A percentile compares a stretch with the other conserved stretches of the same genome.
Conservation (phyloP, 2,888 invertebrate genomes). For the Baccha elongata region DNA sequence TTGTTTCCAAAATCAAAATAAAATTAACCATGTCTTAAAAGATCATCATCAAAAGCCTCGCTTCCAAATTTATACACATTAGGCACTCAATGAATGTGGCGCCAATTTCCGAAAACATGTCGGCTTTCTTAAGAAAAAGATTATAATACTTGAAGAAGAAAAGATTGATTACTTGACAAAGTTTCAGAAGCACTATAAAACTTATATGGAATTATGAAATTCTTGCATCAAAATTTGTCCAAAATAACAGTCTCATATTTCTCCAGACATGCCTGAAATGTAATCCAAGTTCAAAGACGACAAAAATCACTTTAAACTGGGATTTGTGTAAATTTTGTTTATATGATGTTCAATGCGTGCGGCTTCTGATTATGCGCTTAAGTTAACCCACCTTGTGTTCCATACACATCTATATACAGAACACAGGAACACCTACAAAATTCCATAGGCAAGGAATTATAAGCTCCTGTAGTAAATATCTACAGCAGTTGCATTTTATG, state of each 20-base stretch:
- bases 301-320: conserved; percentile 13
- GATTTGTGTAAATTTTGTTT: conserved; percentile 16
- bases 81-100: conserved; percentile 9
- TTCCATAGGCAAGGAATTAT: too few species aligned
- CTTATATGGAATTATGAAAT: too few species aligned
- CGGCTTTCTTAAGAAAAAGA: background rate
- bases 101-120: background rate
- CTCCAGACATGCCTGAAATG: conserved; percentile 49
- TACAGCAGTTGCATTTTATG: background rate
- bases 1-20: background rate
- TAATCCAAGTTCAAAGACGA: conserved; percentile 62
- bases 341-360: conserved; percentile 15
- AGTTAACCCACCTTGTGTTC: conserved; percentile 13
- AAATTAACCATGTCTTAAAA: background rate
- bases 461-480: too few species aligned
- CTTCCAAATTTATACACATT: background rate
- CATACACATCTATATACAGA: background rate
- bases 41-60: background rate
- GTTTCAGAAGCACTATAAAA: background rate
- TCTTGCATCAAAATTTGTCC: background rate
- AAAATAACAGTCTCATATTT: conserved; percentile 25
- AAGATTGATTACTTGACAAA: background rate
- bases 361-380: conserved; percentile 47
- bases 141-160: background rate
- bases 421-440: background rate